phyloP scores from a whole-genome alignment of 2,888 invertebrate genomes.

The Drosophila anomalipes region DNA sequence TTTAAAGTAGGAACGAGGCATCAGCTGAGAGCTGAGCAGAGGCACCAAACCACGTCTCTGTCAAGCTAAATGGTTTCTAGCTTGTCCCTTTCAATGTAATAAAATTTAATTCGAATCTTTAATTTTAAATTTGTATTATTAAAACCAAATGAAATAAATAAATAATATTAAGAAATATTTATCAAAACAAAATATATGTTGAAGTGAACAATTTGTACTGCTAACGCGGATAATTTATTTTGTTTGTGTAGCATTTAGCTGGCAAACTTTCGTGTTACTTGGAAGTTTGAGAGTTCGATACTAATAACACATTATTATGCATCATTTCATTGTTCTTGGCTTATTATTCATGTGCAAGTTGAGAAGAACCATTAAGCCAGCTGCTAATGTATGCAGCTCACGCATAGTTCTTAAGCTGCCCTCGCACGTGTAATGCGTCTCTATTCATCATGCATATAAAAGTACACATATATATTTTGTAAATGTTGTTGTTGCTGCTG shows the following conservation, averaged over 20 bases:
- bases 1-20: not conserved
- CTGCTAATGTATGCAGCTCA: constrained; percentile 28
- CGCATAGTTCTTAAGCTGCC: constrained; percentile 29
- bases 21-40: not conserved
- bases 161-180: too few relatives aligned
- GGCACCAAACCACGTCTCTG: not conserved
- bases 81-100: too few relatives aligned
- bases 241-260: not conserved
- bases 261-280: not conserved
- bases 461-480: constrained; percentile 10
- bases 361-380: not conserved
- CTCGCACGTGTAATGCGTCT: constrained; percentile 37
- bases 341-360: constrained; percentile 2
- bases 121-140: too few relatives aligned
- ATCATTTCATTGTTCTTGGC: not conserved
- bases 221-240: not conserved
- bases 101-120: too few relatives aligned
- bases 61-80: not conserved
- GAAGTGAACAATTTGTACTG: not conserved
- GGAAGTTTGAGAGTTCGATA: not conserved
- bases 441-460: constrained; percentile 27
- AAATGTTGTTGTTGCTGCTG: constrained; percentile 11
- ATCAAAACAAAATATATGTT: not conserved
- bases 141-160: too few relatives aligned
- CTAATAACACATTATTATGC: constrained; percentile 2